Conservation (phyloP, 2,888 invertebrate species). For the Hirtodrosophila duncani region DNA sequence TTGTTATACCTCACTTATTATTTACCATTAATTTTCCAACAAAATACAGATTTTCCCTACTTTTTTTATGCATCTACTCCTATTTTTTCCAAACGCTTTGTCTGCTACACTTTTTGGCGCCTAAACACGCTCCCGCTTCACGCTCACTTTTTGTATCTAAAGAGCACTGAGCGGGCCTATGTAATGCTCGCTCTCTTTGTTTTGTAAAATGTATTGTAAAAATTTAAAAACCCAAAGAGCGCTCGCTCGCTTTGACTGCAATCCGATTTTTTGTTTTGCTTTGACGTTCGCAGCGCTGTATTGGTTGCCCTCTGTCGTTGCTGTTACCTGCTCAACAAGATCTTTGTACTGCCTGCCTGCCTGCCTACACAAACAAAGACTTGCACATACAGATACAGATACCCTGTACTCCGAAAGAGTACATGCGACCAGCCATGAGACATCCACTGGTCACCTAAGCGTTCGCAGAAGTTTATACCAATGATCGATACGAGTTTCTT, state of each 20-base stretch:
- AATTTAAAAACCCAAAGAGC: slow-evolving; percentile 11
- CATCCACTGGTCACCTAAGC: too few relatives aligned
- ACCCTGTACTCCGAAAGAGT: too few relatives aligned
- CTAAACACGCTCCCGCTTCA: slow-evolving; percentile 13
- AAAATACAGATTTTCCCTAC: slow-evolving; percentile 2
- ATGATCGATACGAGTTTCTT: too few relatives aligned
- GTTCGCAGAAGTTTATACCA: too few relatives aligned
- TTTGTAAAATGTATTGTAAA: slow-evolving; percentile 10
- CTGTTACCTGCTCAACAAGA: slow-evolving; percentile 65
- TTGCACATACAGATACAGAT: slow-evolving; percentile 10
- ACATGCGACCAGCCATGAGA: too few relatives aligned
- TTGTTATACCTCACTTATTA: background rate
- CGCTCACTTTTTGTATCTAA: background rate
- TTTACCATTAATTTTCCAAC: background rate
- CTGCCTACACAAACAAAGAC: slow-evolving; percentile 14
- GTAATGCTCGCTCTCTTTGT: slow-evolving; percentile 31
- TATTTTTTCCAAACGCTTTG: slow-evolving; percentile 4
- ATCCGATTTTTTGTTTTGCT: slow-evolving; percentile 75
- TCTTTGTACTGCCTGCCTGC: slow-evolving; percentile 51
- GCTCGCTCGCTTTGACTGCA: slow-evolving; percentile 43
- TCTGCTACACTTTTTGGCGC: slow-evolving; percentile 39
- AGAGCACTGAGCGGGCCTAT: slow-evolving; percentile 21
- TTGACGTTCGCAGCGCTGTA: slow-evolving; percentile 62
- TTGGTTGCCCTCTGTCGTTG: slow-evolving; percentile 24
- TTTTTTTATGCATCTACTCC: slow-evolving; percentile 7